Percentiles rank a stretch among this genome's conserved stretches.
Evolutionary conservation across 2,888 invertebrate species (phyloP).

Genomic region (Harpagoxenus sublaevis): DNA sequence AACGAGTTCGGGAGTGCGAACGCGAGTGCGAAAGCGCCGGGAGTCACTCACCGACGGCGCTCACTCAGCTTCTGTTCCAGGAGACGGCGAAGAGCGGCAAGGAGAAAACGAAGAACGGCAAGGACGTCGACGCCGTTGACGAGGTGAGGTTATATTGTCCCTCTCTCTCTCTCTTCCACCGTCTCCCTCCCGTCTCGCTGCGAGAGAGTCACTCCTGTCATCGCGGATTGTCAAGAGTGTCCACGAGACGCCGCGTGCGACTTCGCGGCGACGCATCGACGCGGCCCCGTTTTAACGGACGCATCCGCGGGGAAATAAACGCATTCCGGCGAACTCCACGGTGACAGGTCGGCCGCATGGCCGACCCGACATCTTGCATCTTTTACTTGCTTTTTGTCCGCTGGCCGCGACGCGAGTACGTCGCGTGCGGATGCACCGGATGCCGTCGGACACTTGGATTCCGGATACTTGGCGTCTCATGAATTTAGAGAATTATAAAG

Average conservation of each 20-base stretch:
- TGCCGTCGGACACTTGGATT: no score
- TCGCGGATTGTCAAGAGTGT: constrained; percentile 50
- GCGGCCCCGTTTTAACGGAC: no score
- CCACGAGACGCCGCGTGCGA: not conserved
- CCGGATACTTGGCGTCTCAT: not conserved
- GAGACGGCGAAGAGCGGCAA: constrained; percentile 83
- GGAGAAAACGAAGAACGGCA: constrained; percentile 85
- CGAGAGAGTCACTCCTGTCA: constrained; percentile 50
- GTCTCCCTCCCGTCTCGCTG: constrained; percentile 11
- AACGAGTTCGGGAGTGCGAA: constrained; percentile 2
- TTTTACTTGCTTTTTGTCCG: not conserved
- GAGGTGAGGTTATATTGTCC: constrained; percentile 85
- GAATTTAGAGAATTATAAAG: not conserved
- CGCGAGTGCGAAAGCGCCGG: not conserved
- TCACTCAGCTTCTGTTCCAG: constrained; percentile 80
- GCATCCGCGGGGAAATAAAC: not conserved
- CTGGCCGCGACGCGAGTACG: not conserved
- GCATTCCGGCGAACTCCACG: not conserved
- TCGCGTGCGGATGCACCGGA: not conserved
- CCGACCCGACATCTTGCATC: constrained; percentile 37
- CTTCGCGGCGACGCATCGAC: not conserved
- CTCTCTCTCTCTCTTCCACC: constrained; percentile 50
- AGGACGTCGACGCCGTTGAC: constrained; percentile 82
- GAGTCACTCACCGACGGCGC: constrained; percentile 39
- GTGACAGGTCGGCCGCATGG: constrained; percentile 44